phyloP scores from a whole-genome alignment of 2,113 vertebrate genomes.

The Monopterus albus region DNA sequence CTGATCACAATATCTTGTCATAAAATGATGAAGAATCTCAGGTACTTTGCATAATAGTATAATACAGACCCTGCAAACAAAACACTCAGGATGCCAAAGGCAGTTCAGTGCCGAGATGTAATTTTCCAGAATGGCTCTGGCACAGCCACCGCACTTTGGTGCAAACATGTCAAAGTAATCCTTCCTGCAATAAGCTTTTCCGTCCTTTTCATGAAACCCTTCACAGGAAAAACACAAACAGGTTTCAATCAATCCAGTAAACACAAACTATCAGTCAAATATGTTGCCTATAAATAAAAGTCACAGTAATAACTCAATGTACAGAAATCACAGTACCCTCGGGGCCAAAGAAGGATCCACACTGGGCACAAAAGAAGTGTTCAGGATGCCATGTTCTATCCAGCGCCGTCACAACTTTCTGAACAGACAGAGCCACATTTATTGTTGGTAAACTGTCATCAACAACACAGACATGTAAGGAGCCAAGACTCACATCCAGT shows the following conservation, averaged over 20 bases:
- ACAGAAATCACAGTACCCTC: slow-evolving; percentile 78
- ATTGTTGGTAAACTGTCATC: not conserved
- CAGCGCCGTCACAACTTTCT: slow-evolving; percentile 99
- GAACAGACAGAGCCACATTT: slow-evolving; percentile 29
- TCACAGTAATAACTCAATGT: too few species aligned
- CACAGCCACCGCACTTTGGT: slow-evolving; percentile 96
- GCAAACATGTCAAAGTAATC: slow-evolving; percentile 99
- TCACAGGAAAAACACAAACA: not conserved
- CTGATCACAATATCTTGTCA: too few species aligned
- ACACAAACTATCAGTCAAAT: too few species aligned
- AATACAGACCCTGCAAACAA: slow-evolving; percentile 94
- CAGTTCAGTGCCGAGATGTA: slow-evolving; percentile 97
- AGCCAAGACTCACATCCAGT: slow-evolving; percentile 88
- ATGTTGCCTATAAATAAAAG: not conserved
- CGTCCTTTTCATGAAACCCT: slow-evolving; percentile 99
- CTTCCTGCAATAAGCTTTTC: slow-evolving; percentile 97
- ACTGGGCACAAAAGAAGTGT: slow-evolving; percentile 98
- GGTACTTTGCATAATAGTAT: not conserved
- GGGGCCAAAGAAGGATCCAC: slow-evolving; percentile 96
- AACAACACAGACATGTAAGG: not conserved
- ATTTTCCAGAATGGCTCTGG: slow-evolving; percentile 96
- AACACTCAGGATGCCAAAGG: slow-evolving; percentile 98
- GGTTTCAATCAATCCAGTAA: not conserved
- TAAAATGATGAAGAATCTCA: not conserved
- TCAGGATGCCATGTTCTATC: slow-evolving; percentile 98